Base-by-base conservation (phyloP, 2,888 invertebrate genomes). In the Drosophila setosimentum region DNA sequence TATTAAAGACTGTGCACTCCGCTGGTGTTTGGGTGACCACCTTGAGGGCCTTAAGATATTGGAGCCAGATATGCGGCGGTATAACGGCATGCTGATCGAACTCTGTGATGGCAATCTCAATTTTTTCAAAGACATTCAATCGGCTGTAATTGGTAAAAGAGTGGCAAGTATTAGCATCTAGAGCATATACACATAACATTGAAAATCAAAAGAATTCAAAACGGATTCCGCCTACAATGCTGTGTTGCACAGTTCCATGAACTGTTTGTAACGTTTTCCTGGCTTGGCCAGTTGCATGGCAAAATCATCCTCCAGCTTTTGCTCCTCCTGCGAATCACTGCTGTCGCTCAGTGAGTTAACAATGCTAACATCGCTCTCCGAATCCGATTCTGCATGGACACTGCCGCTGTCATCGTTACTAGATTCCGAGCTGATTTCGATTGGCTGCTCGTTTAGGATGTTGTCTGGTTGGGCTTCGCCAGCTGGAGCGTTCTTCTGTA, bases 31-130 rank as follows among this genome's bases (percentile, higher is more conserved):
- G 79, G 7, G 82, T 82, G 3, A 80, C 79, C 21, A 62, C 57
- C 29, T 69, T 32, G 0, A 67, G 57, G 0, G 61, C 62, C 50
- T 67, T 62, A 0, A 85, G 59, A 59, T 85, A 87, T 2, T 68
- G 64, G 0, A 81, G 55, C 84, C 84, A 85, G 1, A 85, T 61
- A 16, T 73, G 54, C 1, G 81, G 50, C n/a, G 86, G 83, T 11
- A 85, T 62, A 27, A 61, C 57, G 24, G 59, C 35, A 10, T 40
- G 29, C 13, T 29, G 21, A 7, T 45, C 65, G 18, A 79, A 83
- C 4, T 50, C 65, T 0, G 8, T 35, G 0, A 73, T 54, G 24
- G 77, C 67, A 1, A 40, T 2, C 35, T 81, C 64, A 8, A 85
- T 83, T 10, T 61, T 74, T 0, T 72, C 64, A 18, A 85, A 60